Base-by-base conservation (phyloP, 2,797 vertebrate species). In the Martes flavigula region DNA sequence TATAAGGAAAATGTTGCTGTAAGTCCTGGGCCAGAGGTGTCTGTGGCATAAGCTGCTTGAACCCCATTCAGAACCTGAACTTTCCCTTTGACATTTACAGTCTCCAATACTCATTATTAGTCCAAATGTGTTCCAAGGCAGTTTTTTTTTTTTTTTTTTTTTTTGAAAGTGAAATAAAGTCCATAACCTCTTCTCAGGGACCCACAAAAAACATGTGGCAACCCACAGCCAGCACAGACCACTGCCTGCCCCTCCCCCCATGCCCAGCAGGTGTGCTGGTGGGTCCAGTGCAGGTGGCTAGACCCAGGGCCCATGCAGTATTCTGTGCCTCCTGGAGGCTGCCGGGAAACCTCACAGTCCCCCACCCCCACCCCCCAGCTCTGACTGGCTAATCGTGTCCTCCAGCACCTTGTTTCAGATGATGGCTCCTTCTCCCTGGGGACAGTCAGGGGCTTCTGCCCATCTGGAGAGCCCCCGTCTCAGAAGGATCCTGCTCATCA, bases 11-110 rank as follows among this genome's bases (percentile, higher is more conserved):
- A 20, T 60, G 35, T 62, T 43, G 72, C 62, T 38, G 46, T 30
- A 72, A 40, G 10, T 30, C 46, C 64, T 30, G 60, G 56, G 30
- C 40, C 60, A 35, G 51, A 81, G 18, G 43, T n/a, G 20, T 56
- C 77, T 13, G 21, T n/a, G 58, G 62, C 18, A 35, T 5, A 10
- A 82, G 10, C 77, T n/a, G 75, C 30, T 86, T 2, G 5, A 77
- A 14, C 18, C 12, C 21, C 27, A 18, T 40, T 38, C 56, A 56
- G 75, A 73, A 62, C 5, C 51, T 77, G 10, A 87, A 46, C 5
- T 25, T 66, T 91, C 68, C 58, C 51, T 75, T 12, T 64, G 93
- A 82, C 68, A 64, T 91, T 90, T 62, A 81, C 68, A n/a, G 73
- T 30, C 0, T 3, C 4, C 12, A 17, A 40, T 78, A 20, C 4